Conservation (phyloP, 2,888 invertebrate genomes). For the Orthonevra nobilis region DNA sequence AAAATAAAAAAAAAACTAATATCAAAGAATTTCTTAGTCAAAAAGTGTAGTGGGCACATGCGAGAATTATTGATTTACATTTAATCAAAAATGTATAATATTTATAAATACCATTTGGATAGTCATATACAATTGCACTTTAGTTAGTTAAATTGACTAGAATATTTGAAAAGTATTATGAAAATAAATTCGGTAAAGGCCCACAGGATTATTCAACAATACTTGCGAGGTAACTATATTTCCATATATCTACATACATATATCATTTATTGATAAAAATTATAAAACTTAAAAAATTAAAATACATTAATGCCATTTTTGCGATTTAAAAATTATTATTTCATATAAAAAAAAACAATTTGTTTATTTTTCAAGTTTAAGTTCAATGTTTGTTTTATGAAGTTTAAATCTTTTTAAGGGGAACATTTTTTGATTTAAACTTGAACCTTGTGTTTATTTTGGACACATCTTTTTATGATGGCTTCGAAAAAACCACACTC, state of each 20-base stretch:
- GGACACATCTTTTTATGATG: too few species aligned
- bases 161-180: conserved; percentile 6
- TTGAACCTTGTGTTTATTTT: too few species aligned
- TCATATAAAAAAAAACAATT: not conserved
- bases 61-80: conserved; percentile 50
- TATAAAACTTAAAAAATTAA: conserved; percentile 18
- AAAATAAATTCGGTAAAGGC: conserved; percentile 3
- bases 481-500: too few species aligned
- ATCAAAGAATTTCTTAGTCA: conserved; percentile 41
- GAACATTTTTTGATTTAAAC: too few species aligned
- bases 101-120: conserved; percentile 38
- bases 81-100: conserved; percentile 20
- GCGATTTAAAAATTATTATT: not conserved
- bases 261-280: conserved; percentile 14
- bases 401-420: too few species aligned
- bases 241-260: conserved; percentile 25
- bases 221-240: conserved; percentile 54
- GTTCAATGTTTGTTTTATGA: too few species aligned
- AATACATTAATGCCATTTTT: conserved; percentile 32
- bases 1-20: conserved; percentile 4
- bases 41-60: conserved; percentile 70
- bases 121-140: conserved; percentile 41
- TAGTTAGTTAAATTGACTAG: conserved; percentile 55
- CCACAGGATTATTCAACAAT: conserved; percentile 35
- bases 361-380: conserved; percentile 1